Evolutionary conservation across 2,888 invertebrate species (phyloP).

Genomic region (Callinectes sapidus): DNA sequence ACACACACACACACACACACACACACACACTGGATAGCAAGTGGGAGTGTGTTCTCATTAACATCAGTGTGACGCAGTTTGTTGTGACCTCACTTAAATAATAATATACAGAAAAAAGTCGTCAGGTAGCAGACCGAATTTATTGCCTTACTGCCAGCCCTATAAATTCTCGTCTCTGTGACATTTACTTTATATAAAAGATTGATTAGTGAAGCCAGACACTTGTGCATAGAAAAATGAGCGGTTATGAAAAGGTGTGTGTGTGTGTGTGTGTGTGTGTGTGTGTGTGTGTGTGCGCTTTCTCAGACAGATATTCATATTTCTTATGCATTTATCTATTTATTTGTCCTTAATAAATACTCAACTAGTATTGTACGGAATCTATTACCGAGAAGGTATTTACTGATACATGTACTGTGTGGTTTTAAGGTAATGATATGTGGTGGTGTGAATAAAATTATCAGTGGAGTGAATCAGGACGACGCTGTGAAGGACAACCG

Average conservation of each 20-base stretch:
- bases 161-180: too few species aligned
- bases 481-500: neutral
- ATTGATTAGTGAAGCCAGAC: too few species aligned
- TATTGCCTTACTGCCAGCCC: too few species aligned
- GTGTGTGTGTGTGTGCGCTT: constrained; percentile 21
- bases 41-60: neutral
- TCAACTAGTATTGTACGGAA: neutral
- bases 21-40: neutral
- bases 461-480: neutral
- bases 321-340: neutral
- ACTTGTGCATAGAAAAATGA: too few species aligned
- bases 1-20: too few species aligned
- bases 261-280: constrained; percentile 48
- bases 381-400: neutral
- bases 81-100: neutral
- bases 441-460: neutral
- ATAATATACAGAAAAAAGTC: neutral
- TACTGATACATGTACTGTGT: neutral
- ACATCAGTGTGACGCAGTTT: neutral
- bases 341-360: neutral
- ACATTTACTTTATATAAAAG: too few species aligned
- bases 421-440: neutral
- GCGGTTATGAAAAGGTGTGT: neutral
- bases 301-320: neutral
- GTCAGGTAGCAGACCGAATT: too few species aligned